These are phyloP conservation scores for Falco concolor DNA, from an alignment of 2,797 vertebrate species.

Conservation along the genomic window DNA sequence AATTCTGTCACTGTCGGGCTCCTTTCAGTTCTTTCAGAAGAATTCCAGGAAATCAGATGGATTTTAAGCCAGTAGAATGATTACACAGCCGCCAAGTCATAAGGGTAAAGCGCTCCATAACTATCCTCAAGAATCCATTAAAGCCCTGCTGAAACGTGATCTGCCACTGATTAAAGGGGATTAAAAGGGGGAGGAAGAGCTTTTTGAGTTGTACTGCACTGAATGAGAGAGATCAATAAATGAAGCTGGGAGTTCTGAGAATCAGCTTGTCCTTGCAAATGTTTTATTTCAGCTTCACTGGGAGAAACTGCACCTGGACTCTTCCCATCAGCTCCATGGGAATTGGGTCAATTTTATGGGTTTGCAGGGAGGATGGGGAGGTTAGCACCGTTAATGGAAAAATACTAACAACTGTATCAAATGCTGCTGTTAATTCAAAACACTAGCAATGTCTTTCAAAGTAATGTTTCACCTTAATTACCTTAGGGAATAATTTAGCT, in stretches of 20 bases:
- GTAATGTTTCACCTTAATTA: conserved; percentile 60
- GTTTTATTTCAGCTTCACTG: neutral
- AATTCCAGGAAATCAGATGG: conserved; percentile 38
- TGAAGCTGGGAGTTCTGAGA: neutral
- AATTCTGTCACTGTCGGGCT: neutral
- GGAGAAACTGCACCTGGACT: neutral
- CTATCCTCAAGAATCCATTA: conserved; percentile 24
- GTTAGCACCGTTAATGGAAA: conserved; percentile 34
- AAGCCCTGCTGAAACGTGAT: conserved; percentile 21
- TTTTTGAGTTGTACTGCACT: neutral
- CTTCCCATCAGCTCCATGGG: neutral
- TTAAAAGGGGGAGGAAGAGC: neutral
- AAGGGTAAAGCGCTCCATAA: neutral
- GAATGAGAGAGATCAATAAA: conserved; percentile 30
- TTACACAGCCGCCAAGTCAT: neutral
- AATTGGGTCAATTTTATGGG: conserved; percentile 10
- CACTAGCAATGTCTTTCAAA: neutral
- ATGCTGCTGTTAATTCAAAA: conserved; percentile 50
- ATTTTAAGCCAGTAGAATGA: conserved; percentile 14
- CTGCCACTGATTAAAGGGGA: conserved; percentile 11
- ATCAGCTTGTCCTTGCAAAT: neutral
- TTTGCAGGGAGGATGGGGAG: neutral
- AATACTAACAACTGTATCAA: conserved; percentile 42
- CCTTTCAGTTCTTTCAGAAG: conserved; percentile 11
- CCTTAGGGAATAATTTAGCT: conserved; percentile 51